Conservation (phyloP, 2,797 vertebrate species). For the Anniella stebbinsi region DNA sequence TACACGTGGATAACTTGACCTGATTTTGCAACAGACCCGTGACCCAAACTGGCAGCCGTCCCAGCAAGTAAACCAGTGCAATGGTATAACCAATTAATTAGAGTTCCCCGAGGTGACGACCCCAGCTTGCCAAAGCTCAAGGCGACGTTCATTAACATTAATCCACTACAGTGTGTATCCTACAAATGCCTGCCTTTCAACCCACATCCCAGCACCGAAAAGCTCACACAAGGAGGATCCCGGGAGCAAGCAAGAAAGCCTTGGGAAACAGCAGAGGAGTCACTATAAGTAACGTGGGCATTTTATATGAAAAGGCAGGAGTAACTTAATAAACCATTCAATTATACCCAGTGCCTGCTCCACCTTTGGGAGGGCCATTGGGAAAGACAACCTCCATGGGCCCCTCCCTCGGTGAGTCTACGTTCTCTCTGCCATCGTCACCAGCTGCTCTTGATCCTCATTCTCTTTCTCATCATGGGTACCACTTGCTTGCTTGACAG, state of each 20-base stretch:
- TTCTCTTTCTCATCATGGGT: too few relatives aligned
- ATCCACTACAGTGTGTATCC: neutral
- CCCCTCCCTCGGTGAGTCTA: too few relatives aligned
- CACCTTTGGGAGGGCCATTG: too few relatives aligned
- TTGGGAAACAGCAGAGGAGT: too few relatives aligned
- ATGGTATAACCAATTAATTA: neutral
- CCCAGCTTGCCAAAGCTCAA: neutral
- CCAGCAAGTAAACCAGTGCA: slow-evolving; percentile 1
- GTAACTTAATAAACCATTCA: too few relatives aligned
- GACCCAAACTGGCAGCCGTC: slow-evolving; percentile 17
- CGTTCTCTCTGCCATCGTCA: too few relatives aligned
- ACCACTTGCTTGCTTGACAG: too few relatives aligned
- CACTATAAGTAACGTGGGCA: too few relatives aligned
- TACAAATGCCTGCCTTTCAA: rapidly evolving
- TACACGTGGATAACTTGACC: neutral
- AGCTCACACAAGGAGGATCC: neutral
- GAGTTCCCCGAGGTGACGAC: neutral
- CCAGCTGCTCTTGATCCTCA: too few relatives aligned
- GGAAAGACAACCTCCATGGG: too few relatives aligned
- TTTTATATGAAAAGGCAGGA: too few relatives aligned
- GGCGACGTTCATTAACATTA: slow-evolving; percentile 1
- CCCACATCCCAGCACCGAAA: neutral
- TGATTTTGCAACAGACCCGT: neutral
- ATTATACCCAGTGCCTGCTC: too few relatives aligned
- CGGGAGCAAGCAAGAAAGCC: neutral